phyloP scores from a whole-genome alignment of 2,888 invertebrate species.

The Temnothorax unifasciatus region DNA sequence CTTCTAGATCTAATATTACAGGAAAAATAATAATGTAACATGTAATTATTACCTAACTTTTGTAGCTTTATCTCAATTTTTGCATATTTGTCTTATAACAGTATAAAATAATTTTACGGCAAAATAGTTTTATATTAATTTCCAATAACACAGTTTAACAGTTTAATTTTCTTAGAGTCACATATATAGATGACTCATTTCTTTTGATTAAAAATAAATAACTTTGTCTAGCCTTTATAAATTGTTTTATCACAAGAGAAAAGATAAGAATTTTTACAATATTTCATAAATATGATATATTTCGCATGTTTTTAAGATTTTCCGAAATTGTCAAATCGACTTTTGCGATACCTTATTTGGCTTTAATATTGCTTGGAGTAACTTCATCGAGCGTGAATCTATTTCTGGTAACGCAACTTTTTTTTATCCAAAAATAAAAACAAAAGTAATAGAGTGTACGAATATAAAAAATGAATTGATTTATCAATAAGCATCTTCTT shows the following conservation, averaged over 20 bases:
- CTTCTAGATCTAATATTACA: background rate
- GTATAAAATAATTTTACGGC: background rate
- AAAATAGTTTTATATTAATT: background rate
- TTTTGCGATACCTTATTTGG: slow-evolving; percentile 36
- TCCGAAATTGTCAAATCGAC: slow-evolving; percentile 14
- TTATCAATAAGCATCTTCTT: background rate
- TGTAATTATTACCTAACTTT: background rate
- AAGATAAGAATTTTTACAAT: background rate
- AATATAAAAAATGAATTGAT: background rate
- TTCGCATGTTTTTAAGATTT: slow-evolving; percentile 25
- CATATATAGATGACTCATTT: background rate
- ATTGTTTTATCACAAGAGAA: slow-evolving; percentile 4
- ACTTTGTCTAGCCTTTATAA: background rate
- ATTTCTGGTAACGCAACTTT: slow-evolving; percentile 8
- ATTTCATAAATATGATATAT: background rate
- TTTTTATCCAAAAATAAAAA: background rate
- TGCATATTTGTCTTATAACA: background rate
- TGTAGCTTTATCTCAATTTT: background rate
- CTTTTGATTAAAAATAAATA: background rate
- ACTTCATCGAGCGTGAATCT: slow-evolving; percentile 41
- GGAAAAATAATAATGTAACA: background rate
- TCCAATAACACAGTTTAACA: background rate
- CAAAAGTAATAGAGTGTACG: background rate
- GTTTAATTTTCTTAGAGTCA: background rate
- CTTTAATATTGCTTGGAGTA: slow-evolving; percentile 41